phyloP scores from a whole-genome alignment of 2,888 invertebrate genomes.

The Luffia ferchaultella region DNA sequence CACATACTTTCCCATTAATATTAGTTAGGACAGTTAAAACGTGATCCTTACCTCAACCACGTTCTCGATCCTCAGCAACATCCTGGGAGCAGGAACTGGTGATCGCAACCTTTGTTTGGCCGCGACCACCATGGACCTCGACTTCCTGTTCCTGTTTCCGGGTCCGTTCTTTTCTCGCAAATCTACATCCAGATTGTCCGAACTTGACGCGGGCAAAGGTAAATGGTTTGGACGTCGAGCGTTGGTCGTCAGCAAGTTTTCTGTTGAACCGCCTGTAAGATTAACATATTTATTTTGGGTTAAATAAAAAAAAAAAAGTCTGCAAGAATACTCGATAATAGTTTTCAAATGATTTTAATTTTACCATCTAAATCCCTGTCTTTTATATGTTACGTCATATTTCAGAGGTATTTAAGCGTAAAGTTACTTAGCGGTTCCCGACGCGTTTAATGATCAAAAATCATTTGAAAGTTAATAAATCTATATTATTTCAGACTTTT shows the following conservation, averaged over 20 bases:
- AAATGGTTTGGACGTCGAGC: slow-evolving; percentile 39
- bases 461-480: too few relatives aligned
- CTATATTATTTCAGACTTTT: too few relatives aligned
- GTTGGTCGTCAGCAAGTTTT: slow-evolving; percentile 33
- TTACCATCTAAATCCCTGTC: too few relatives aligned
- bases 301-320: neutral
- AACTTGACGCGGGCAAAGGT: slow-evolving; percentile 46
- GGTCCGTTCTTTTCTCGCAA: slow-evolving; percentile 30
- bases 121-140: slow-evolving; percentile 50
- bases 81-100: slow-evolving; percentile 43
- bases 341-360: too few relatives aligned
- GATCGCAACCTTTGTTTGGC: slow-evolving; percentile 39
- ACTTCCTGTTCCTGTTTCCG: slow-evolving; percentile 37
- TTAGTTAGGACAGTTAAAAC: too few relatives aligned
- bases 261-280: slow-evolving; percentile 50
- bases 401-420: too few relatives aligned
- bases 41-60: neutral
- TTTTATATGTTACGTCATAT: too few relatives aligned
- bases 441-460: too few relatives aligned
- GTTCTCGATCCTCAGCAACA: slow-evolving; percentile 17
- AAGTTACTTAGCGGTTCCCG: too few relatives aligned
- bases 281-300: neutral
- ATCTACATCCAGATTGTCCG: slow-evolving; percentile 53
- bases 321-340: too few relatives aligned
- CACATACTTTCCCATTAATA: too few relatives aligned